Evolutionary conservation across 2,888 invertebrate genomes (phyloP).

Genomic region (Nymphalis polychloros): DNA sequence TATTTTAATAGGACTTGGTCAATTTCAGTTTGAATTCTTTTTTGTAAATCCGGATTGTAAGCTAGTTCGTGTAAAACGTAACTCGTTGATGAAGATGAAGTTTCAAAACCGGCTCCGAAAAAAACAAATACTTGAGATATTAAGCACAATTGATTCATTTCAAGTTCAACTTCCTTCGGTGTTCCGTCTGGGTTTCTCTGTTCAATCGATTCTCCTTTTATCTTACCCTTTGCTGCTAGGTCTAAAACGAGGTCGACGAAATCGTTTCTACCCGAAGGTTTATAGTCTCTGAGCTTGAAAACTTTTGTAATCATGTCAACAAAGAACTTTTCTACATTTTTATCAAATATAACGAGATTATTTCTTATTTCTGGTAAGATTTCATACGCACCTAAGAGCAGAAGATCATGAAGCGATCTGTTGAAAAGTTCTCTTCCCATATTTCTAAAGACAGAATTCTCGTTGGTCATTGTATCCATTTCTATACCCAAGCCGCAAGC

Average conservation of each 20-base stretch:
- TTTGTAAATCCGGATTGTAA: constrained; percentile 62
- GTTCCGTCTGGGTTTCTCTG: constrained; percentile 52
- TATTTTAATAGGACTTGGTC: constrained; percentile 56
- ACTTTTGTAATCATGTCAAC: constrained; percentile 49
- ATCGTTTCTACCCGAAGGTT: constrained; percentile 54
- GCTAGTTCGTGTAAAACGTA: constrained; percentile 65
- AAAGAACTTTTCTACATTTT: constrained; percentile 41
- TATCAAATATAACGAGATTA: constrained; percentile 21
- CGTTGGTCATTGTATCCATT: constrained; percentile 47
- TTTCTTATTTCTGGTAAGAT: constrained; percentile 51
- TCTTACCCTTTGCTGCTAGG: constrained; percentile 53
- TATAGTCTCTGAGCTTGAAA: constrained; percentile 53
- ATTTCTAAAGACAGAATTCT: constrained; percentile 50
- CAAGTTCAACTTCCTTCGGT: constrained; percentile 49
- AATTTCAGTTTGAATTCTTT: constrained; percentile 60
- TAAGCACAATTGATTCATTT: constrained; percentile 52
- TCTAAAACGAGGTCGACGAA: constrained; percentile 54
- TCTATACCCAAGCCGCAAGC: constrained; percentile 57
- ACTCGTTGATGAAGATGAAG: constrained; percentile 68
- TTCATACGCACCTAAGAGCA: constrained; percentile 46
- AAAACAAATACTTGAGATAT: constrained; percentile 63
- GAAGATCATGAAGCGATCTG: constrained; percentile 40
- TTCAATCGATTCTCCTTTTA: constrained; percentile 60
- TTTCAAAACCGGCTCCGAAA: constrained; percentile 73
- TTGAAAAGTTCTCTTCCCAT: constrained; percentile 46